These are phyloP conservation scores for Drosophila quinaria DNA, from an alignment of 2,888 invertebrate species.

Conservation along the genomic window DNA sequence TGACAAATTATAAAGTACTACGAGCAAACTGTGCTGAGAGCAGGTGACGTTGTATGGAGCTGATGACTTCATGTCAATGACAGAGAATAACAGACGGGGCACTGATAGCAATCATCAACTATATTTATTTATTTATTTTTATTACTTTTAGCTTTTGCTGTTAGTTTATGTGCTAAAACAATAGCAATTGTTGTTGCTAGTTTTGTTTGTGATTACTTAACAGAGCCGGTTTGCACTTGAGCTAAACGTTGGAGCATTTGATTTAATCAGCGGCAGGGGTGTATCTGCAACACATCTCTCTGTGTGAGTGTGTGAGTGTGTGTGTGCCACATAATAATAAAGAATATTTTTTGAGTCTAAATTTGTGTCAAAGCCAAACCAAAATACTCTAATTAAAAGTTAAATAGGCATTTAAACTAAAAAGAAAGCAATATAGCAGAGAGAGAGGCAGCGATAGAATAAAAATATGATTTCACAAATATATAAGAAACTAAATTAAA, in stretches of 20 bases:
- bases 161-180: constrained; percentile 22
- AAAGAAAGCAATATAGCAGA: background rate
- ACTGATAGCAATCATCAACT: constrained; percentile 56
- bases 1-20: background rate
- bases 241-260: constrained; percentile 43
- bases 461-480: too few species aligned
- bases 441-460: background rate
- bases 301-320: background rate
- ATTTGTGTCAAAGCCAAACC: constrained; percentile 21
- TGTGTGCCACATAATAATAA: constrained; percentile 17
- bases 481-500: too few species aligned
- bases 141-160: constrained; percentile 25
- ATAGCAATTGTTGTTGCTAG: constrained; percentile 22
- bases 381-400: constrained; percentile 29
- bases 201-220: constrained; percentile 61
- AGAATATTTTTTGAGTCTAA: constrained; percentile 8
- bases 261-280: constrained; percentile 71
- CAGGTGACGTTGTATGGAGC: constrained; percentile 29
- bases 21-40: background rate
- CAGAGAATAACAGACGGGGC: constrained; percentile 24
- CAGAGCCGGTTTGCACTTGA: constrained; percentile 77
- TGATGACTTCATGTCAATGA: constrained; percentile 61
- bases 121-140: constrained; percentile 41
- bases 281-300: constrained; percentile 18
- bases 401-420: background rate